Evolutionary conservation across 1,140 invertebrate genomes (phyloP), one percentile per base, ranked within the genome.

Genomic region (Papilio xuthus): DNA sequence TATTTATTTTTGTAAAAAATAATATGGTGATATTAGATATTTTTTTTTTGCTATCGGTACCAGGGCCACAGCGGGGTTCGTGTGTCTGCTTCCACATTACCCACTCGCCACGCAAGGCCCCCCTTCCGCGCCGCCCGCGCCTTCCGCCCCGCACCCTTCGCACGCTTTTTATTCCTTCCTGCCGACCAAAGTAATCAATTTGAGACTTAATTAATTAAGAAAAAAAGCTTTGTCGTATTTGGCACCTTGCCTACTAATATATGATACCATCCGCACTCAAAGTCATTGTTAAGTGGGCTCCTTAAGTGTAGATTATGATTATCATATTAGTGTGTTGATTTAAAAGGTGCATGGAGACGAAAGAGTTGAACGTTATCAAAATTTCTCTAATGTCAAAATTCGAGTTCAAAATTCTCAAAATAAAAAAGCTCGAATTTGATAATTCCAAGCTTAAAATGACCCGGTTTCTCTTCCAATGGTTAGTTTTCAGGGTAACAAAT

Each of bases 1-100:
- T n/a, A n/a, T n/a, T n/a, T n/a, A n/a, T n/a, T n/a, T n/a, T n/a
- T n/a, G n/a, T n/a, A n/a, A n/a, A n/a, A n/a, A n/a, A n/a, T n/a
- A n/a, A n/a, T n/a, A n/a, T n/a, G n/a, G n/a, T n/a, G n/a, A n/a
- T n/a, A n/a, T n/a, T n/a, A n/a, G n/a, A n/a, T n/a, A n/a, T n/a
- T n/a, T 73, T 80, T 87, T 88, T 86, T 91, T 71, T 93, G 88
- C 85, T 77, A 75, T 44, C 83, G 60, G 84, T 92, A 93, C 90
- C 53, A 69, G 83, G 88, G 83, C 89, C 92, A 88, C 90, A 88
- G 90, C 91, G 88, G 92, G 92, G 90, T 92, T 92, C 91, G 90
- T 94, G 92, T 94, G 92, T 93, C 92, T 92, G 90, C 91, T 93
- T 93, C 90, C 92, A 93, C 92, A 93, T 93, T 93, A 91, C 90